Evolutionary conservation across 2,113 vertebrate genomes (phyloP).

Genomic region (Apistogramma diplotaenia): DNA sequence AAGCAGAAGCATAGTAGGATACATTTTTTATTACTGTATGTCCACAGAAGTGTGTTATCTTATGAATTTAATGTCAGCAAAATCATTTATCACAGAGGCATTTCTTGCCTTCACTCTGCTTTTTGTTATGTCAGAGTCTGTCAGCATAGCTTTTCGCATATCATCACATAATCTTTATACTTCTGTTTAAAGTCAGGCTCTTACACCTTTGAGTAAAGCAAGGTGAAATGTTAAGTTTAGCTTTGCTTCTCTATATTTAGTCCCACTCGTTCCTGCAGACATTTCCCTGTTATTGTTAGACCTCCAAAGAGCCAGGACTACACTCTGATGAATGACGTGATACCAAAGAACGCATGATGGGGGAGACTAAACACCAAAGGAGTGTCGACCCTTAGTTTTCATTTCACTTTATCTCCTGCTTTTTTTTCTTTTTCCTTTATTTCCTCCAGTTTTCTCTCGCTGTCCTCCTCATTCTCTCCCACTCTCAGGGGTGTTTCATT

Average conservation of each 20-base stretch:
- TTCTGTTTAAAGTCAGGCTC: not conserved
- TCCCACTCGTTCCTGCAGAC: conserved; percentile 22
- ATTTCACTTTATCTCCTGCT: conserved; percentile 26
- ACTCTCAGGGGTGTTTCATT: conserved; percentile 65
- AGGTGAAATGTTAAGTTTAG: conserved; percentile 48
- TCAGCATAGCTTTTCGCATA: conserved; percentile 29
- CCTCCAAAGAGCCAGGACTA: conserved; percentile 14
- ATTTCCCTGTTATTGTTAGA: conserved; percentile 58
- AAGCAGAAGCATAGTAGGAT: not conserved
- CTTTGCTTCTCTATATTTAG: conserved; percentile 37
- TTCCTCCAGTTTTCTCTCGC: not conserved
- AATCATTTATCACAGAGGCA: conserved; percentile 22
- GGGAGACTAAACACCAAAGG: conserved; percentile 66
- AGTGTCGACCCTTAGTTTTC: conserved; percentile 29
- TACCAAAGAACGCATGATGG: conserved; percentile 42
- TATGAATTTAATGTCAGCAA: conserved; percentile 38
- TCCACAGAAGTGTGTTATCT: conserved; percentile 5
- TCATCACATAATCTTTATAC: conserved; percentile 49
- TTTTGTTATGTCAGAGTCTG: conserved; percentile 32
- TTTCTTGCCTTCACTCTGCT: conserved; percentile 6
- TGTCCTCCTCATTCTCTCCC: not conserved
- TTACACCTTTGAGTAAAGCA: not conserved
- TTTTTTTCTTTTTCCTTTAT: not conserved
- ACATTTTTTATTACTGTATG: not conserved
- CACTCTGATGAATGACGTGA: conserved; percentile 66